Evolutionary conservation across 2,888 invertebrate species (phyloP), one percentile per base, ranked within the genome.

Genomic region (Hemistola chrysoprasaria): DNA sequence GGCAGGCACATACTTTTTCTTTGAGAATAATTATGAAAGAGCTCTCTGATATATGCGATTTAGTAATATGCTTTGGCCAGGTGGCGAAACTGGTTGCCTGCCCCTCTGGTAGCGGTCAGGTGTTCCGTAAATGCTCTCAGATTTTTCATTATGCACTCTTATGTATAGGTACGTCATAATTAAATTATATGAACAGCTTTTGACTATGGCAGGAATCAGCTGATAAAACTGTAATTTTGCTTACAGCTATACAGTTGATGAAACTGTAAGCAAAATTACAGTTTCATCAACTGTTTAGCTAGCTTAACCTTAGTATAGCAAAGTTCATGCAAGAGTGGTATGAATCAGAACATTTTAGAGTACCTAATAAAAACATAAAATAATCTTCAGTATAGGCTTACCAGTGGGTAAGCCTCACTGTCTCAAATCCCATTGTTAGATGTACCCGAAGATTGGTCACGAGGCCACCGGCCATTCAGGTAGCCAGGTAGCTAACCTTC

Each of bases 71-170:
- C 54, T 46, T 51, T 49, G 54, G 60, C 78, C 78, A 80, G 77
- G 67, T 80, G 79, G 69, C 47, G 51, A 76, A 85, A 85, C 84
- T 79, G 78, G 83, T 85, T 82, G 62, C 58, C 56, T 62, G 63
- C 65, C 66, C 67, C 63, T 64, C 61, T 59, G 47, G 51, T 55
- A 64, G 63, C 49, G 58, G 70, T 74, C 76, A 77, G 73, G 71
- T 79, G 76, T 62, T 65, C 50, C 53, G 61, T 61, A 58, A 68
- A 54, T 65, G 63, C 61, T 55, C 56, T 54, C 58, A 70, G 67
- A 73, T 71, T 73, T 71, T 60, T 56, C 55, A 53, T 50, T 43
- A 41, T 38, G 31, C 33, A 23, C 40, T n/a, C n/a, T n/a, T n/a
- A n/a, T n/a, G n/a, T n/a, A n/a, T n/a, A n/a, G n/a, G n/a, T n/a